Conservation (phyloP, 1,140 invertebrate genomes). For the Maniola jurtina region DNA sequence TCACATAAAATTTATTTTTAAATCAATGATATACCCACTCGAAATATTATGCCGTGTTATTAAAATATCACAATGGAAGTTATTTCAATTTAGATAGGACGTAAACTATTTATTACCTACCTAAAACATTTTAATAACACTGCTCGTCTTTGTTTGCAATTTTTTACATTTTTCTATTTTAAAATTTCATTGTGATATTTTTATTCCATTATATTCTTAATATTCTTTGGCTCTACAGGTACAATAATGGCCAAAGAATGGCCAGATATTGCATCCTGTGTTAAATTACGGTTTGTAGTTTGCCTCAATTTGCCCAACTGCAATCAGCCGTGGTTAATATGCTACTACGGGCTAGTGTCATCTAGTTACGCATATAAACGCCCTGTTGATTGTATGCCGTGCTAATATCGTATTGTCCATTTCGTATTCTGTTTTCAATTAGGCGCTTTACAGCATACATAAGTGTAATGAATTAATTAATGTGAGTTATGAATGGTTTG, state of each 20-base stretch:
- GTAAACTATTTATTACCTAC: too few relatives aligned
- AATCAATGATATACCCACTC: too few relatives aligned
- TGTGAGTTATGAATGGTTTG: constrained; percentile 20
- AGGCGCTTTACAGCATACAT: constrained; percentile 24
- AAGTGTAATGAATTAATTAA: constrained; percentile 28
- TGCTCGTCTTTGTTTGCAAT: too few relatives aligned
- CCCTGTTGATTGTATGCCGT: constrained; percentile 41
- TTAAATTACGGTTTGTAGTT: constrained; percentile 14
- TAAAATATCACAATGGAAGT: too few relatives aligned
- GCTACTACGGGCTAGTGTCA: constrained; percentile 42
- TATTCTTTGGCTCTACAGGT: neutral
- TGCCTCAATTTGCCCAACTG: constrained; percentile 26
- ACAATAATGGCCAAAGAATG: neutral
- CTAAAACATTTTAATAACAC: too few relatives aligned
- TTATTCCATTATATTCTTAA: too few relatives aligned
- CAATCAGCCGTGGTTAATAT: constrained; percentile 63
- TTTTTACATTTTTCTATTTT: neutral
- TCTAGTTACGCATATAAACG: constrained; percentile 42
- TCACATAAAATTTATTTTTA: too few relatives aligned
- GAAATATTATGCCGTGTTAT: too few relatives aligned
- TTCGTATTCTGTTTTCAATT: constrained; percentile 37
- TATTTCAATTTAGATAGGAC: too few relatives aligned
- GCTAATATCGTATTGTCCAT: constrained; percentile 35
- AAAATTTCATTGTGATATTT: too few relatives aligned
- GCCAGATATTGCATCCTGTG: neutral